Evolutionary conservation across 2,888 invertebrate genomes (phyloP).

Genomic region (Papilio elwesi): DNA sequence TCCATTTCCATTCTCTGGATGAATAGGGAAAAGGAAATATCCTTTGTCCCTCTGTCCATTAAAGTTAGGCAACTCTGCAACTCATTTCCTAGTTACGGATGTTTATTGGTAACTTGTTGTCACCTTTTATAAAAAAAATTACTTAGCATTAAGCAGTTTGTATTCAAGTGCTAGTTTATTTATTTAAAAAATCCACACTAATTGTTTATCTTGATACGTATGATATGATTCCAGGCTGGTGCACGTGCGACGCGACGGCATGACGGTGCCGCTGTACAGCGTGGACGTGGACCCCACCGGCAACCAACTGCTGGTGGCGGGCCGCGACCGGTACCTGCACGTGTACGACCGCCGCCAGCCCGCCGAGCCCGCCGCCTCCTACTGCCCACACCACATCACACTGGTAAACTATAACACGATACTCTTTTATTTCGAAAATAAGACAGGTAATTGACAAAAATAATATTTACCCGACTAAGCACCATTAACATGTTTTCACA

Average conservation of each 20-base stretch:
- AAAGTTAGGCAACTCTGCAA: too few species aligned
- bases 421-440: not conserved
- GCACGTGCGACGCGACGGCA: slow-evolving; percentile 82
- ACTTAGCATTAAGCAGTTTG: too few species aligned
- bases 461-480: too few species aligned
- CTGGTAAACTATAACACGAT: slow-evolving; percentile 35
- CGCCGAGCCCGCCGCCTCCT: slow-evolving; percentile 82
- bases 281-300: slow-evolving; percentile 93
- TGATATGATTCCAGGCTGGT: slow-evolving; percentile 75
- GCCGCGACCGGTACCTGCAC: slow-evolving; percentile 90
- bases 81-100: too few species aligned
- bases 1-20: too few species aligned
- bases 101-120: too few species aligned
- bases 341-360: slow-evolving; percentile 89
- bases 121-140: too few species aligned
- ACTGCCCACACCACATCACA: slow-evolving; percentile 79
- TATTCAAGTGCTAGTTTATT: not conserved
- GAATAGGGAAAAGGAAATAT: too few species aligned
- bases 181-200: not conserved
- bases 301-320: slow-evolving; percentile 92
- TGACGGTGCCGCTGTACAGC: slow-evolving; percentile 92
- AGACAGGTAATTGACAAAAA: too few species aligned
- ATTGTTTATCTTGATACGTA: not conserved
- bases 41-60: too few species aligned
- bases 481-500: too few species aligned